These are phyloP conservation scores for Phenganax subtilis DNA, from an alignment of 92 coral and sea anemone genomes.

Conservation along the genomic window DNA sequence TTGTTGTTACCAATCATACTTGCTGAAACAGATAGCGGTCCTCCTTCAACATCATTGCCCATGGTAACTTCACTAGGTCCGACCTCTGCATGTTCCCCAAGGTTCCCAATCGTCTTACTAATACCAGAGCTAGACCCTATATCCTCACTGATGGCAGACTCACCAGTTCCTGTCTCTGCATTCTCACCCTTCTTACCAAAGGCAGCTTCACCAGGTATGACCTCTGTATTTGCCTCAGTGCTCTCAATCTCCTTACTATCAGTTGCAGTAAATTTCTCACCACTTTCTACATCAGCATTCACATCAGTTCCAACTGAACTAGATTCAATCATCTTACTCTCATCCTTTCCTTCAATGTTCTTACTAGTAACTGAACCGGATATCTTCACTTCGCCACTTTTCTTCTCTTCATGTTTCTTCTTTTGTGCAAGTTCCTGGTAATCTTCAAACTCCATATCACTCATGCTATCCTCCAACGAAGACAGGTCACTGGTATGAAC, in stretches of 20 bases:
- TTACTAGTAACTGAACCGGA: conserved; percentile 4
- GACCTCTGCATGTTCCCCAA: no score
- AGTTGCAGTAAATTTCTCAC: no score
- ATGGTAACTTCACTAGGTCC: no score
- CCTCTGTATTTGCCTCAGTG: no score
- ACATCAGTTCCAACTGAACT: no score
- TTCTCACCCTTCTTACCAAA: neutral
- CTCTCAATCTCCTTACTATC: no score
- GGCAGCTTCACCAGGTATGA: neutral
- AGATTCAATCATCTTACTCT: no score
- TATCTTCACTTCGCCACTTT: conserved; percentile 2
- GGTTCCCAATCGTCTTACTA: neutral
- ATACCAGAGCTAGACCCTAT: neutral
- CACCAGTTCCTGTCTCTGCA: neutral
- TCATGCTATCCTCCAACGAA: conserved; percentile 63
- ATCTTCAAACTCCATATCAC: conserved; percentile 48
- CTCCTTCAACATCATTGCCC: no score
- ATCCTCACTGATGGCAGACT: neutral
- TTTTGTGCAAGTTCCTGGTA: conserved; percentile 55
- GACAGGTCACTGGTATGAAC: conserved; percentile 98
- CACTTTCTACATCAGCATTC: no score
- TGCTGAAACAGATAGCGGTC: no score
- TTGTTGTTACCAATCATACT: no score
- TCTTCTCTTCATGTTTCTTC: conserved; percentile 35
- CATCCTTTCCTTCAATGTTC: neutral